A percentile compares a stretch with the other conserved stretches of the same genome.
These are phyloP conservation scores for Cotesia vestalis DNA, from an alignment of 1,140 invertebrate genomes.

Conservation along the genomic window DNA sequence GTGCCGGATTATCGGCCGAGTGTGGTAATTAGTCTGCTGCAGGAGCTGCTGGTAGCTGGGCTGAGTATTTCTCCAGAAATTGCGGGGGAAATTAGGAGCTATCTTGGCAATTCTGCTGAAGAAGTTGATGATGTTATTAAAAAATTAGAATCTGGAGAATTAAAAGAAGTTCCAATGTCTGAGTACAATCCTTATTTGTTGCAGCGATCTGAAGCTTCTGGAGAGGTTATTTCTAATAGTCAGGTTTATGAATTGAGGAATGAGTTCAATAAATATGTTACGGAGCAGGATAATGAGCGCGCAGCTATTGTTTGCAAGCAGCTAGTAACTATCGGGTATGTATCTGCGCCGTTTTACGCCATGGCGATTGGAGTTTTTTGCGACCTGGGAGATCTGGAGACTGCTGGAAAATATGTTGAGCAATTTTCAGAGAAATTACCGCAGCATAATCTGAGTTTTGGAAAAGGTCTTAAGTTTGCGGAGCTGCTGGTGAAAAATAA, in stretches of 20 bases:
- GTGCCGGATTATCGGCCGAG: slow-evolving; percentile 3
- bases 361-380: slow-evolving; percentile 53
- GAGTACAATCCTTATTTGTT: too few relatives aligned
- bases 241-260: too few relatives aligned
- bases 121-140: slow-evolving; percentile 64
- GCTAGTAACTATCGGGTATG: slow-evolving; percentile 66
- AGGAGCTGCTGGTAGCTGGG: slow-evolving; percentile 69
- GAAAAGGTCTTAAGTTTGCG: slow-evolving; percentile 70
- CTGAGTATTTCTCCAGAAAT: slow-evolving; percentile 70
- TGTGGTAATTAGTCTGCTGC: slow-evolving; percentile 56
- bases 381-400: slow-evolving; percentile 58
- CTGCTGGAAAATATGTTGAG: slow-evolving; percentile 68
- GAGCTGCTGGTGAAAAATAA: slow-evolving; percentile 70
- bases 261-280: too few relatives aligned
- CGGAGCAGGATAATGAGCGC: background rate
- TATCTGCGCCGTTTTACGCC: slow-evolving; percentile 47
- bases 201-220: too few relatives aligned
- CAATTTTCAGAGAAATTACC: slow-evolving; percentile 65
- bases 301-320: slow-evolving; percentile 52
- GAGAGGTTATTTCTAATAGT: too few relatives aligned
- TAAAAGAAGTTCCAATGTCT: slow-evolving; percentile 62
- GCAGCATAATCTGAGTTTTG: slow-evolving; percentile 68
- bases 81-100: slow-evolving; percentile 71
- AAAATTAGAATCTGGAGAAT: slow-evolving; percentile 71
- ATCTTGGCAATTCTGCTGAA: slow-evolving; percentile 69